phyloP scores from a whole-genome alignment of 2,113 vertebrate species.

The Numenius arquata region DNA sequence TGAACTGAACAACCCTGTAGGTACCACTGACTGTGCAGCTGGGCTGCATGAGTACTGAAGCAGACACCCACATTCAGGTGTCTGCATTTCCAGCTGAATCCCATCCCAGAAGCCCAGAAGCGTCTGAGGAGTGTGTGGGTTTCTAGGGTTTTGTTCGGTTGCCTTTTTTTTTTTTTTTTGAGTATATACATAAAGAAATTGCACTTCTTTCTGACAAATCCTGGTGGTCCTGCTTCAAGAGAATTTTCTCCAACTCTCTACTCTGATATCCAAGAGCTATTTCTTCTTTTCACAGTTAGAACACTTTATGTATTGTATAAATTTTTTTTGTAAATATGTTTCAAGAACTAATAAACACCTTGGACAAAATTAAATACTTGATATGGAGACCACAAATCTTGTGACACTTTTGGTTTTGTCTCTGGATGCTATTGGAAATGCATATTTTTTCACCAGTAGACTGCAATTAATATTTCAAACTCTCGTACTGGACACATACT shows the following conservation, averaged over 20 bases:
- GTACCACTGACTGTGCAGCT: not conserved
- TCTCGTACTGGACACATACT: not conserved
- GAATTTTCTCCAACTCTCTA: not conserved
- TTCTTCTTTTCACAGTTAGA: not conserved
- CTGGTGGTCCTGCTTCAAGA: not conserved
- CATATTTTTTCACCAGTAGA: accelerated
- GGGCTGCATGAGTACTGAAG: not conserved
- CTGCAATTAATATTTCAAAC: not conserved
- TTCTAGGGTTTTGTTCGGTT: not conserved
- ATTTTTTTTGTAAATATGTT: not conserved
- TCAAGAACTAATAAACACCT: not conserved
- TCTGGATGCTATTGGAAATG: not conserved
- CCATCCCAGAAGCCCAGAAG: not conserved
- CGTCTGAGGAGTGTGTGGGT: not conserved
- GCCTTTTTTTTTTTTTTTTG: not conserved
- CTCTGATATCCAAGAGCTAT: not conserved
- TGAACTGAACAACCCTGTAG: not conserved
- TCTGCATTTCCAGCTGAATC: not conserved
- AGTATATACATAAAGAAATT: not conserved
- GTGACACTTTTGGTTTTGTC: not conserved
- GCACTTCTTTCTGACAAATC: not conserved
- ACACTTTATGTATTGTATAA: not conserved
- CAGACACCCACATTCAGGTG: not conserved
- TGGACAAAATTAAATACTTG: not conserved
- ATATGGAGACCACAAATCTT: not conserved